Conservation (phyloP, 2,113 vertebrate species). For the Channa maculata region DNA sequence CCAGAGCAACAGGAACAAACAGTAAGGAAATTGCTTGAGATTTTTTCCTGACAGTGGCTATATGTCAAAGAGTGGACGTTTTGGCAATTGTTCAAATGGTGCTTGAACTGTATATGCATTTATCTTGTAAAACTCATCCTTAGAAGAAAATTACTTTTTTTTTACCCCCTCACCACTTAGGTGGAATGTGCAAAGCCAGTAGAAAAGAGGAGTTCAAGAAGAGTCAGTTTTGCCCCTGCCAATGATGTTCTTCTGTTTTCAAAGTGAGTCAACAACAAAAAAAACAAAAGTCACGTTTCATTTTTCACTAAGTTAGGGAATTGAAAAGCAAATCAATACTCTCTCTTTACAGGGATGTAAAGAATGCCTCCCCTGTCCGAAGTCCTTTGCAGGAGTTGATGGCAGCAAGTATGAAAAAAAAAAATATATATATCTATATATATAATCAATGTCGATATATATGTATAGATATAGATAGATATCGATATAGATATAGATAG, state of each 20-base stretch:
- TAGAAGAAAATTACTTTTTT: too few relatives aligned
- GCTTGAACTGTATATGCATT: too few relatives aligned
- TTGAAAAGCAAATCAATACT: neutral
- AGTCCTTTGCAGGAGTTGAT: slow-evolving; percentile 68
- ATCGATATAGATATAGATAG: too few relatives aligned
- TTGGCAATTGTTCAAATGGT: too few relatives aligned
- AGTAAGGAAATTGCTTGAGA: slow-evolving; percentile 55
- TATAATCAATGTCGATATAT: neutral
- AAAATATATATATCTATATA: neutral
- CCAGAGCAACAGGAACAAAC: slow-evolving; percentile 71
- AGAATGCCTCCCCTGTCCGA: slow-evolving; percentile 65
- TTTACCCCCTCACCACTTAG: slow-evolving; percentile 41
- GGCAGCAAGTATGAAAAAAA: slow-evolving; percentile 52
- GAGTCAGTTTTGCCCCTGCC: slow-evolving; percentile 85
- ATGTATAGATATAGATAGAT: too few relatives aligned
- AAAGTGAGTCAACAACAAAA: slow-evolving; percentile 68
- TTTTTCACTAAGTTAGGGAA: neutral
- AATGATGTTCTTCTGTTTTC: slow-evolving; percentile 79
- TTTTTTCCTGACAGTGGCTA: too few relatives aligned
- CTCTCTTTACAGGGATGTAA: slow-evolving; percentile 75
- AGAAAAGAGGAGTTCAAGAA: slow-evolving; percentile 80
- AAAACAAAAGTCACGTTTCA: neutral
- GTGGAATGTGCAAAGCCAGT: slow-evolving; percentile 70
- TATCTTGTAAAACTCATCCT: too few relatives aligned
- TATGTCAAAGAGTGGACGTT: too few relatives aligned